These are phyloP conservation scores for Pachyuromys duprasi DNA, from an alignment of 2,797 vertebrate genomes.

Conservation along the genomic window DNA sequence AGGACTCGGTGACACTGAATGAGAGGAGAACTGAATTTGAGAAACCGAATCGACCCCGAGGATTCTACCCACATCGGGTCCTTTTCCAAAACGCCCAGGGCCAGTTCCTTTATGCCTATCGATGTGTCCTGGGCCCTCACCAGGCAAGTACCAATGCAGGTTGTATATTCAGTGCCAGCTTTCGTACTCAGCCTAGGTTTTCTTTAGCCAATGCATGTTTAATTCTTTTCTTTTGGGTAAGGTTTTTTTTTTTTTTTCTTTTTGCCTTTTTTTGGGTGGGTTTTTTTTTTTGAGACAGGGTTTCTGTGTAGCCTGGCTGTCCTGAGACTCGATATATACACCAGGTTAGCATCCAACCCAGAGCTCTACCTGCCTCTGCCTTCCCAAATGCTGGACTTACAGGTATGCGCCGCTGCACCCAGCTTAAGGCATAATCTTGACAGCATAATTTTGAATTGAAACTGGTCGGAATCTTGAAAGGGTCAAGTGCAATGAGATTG, in stretches of 20 bases:
- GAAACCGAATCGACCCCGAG: not conserved
- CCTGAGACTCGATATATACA: too few species aligned
- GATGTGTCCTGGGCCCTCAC: constrained; percentile 90
- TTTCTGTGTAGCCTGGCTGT: too few species aligned
- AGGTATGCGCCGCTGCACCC: too few species aligned
- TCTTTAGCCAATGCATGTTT: not conserved
- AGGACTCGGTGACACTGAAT: constrained; percentile 48
- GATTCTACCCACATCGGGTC: constrained; percentile 86
- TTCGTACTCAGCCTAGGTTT: constrained; percentile 2
- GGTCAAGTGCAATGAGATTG: not conserved
- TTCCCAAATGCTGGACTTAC: too few species aligned
- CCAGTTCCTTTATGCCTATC: constrained; percentile 91
- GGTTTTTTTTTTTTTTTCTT: too few species aligned
- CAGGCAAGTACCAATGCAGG: constrained; percentile 87
- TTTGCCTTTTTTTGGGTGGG: too few species aligned
- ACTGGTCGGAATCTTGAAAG: not conserved
- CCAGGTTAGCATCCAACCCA: too few species aligned
- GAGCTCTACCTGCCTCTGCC: too few species aligned
- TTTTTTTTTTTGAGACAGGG: too few species aligned
- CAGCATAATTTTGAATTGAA: not conserved
- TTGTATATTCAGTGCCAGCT: not conserved
- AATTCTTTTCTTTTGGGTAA: not conserved
- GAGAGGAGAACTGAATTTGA: not conserved
- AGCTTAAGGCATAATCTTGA: not conserved
- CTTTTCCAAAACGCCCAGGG: constrained; percentile 91